Conservation (phyloP, 2,888 invertebrate species). For the Cantharis nigra region DNA sequence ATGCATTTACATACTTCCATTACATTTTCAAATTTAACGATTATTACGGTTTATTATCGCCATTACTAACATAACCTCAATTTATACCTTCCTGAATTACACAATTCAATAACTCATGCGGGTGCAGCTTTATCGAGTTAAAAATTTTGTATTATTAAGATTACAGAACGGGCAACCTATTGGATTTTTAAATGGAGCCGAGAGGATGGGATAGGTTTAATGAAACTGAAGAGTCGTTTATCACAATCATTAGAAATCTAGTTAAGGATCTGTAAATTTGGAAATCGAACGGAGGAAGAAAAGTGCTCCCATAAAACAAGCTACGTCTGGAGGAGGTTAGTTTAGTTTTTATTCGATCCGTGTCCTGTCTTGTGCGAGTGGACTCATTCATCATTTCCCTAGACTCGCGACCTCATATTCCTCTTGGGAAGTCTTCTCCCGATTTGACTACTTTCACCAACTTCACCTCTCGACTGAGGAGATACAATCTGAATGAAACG, state of each 20-base stretch:
- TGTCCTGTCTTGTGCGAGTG: conserved; percentile 39
- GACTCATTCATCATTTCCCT: conserved; percentile 42
- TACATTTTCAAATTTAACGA: neutral
- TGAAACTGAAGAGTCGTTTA: conserved; percentile 9
- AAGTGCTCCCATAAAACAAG: conserved; percentile 40
- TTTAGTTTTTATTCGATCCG: conserved; percentile 41
- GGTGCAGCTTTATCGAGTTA: neutral
- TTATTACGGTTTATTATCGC: neutral
- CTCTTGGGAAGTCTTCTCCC: conserved; percentile 5
- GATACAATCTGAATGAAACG: conserved; percentile 43
- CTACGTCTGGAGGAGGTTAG: conserved; percentile 39
- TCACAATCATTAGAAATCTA: conserved; percentile 17
- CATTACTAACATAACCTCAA: neutral
- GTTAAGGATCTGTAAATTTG: conserved; percentile 8
- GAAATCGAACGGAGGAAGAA: conserved; percentile 34
- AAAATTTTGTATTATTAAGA: neutral
- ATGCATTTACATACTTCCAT: neutral
- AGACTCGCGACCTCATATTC: conserved; percentile 25
- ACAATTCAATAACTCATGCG: neutral
- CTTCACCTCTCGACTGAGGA: conserved; percentile 42
- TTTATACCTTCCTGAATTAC: neutral
- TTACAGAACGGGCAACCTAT: neutral
- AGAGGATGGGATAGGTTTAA: neutral
- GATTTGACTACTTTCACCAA: conserved; percentile 28
- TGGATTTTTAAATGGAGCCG: neutral